Evolutionary conservation across 2,888 invertebrate genomes (phyloP).

Genomic region (Megastigmus dorsalis): DNA sequence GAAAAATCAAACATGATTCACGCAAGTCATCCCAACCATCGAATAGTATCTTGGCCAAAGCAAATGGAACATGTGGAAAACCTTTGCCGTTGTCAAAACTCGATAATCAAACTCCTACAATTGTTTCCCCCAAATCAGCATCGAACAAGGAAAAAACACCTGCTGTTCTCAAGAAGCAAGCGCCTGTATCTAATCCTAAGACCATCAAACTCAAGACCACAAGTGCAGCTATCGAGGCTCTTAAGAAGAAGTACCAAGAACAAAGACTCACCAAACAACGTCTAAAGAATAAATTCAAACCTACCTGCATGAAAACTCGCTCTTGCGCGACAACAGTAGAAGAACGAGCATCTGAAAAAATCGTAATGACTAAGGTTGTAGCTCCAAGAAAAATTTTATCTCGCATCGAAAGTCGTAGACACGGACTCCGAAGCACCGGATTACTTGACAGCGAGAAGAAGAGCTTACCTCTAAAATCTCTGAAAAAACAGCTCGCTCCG

Average conservation of each 20-base stretch:
- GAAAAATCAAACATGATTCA: slow-evolving; percentile 63
- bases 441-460: slow-evolving; percentile 33
- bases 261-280: slow-evolving; percentile 78
- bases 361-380: slow-evolving; percentile 60
- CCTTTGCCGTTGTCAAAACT: slow-evolving; percentile 1
- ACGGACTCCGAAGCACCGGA: slow-evolving; percentile 67
- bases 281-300: slow-evolving; percentile 68
- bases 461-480: slow-evolving; percentile 19
- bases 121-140: slow-evolving; percentile 60
- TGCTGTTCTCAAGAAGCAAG: slow-evolving; percentile 65
- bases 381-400: slow-evolving; percentile 61
- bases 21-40: slow-evolving; percentile 54
- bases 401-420: slow-evolving; percentile 57
- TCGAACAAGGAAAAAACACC: slow-evolving; percentile 66
- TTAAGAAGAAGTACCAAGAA: slow-evolving; percentile 79
- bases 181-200: slow-evolving; percentile 39
- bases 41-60: slow-evolving; percentile 34
- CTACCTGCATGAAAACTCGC: slow-evolving; percentile 75
- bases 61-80: slow-evolving; percentile 40
- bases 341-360: slow-evolving; percentile 51
- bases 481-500: slow-evolving; percentile 8
- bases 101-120: slow-evolving; percentile 36
- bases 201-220: slow-evolving; percentile 65
- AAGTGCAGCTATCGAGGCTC: slow-evolving; percentile 76
- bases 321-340: slow-evolving; percentile 65